Conservation (phyloP, 2,797 vertebrate genomes). For the Eremophila alpestris region DNA sequence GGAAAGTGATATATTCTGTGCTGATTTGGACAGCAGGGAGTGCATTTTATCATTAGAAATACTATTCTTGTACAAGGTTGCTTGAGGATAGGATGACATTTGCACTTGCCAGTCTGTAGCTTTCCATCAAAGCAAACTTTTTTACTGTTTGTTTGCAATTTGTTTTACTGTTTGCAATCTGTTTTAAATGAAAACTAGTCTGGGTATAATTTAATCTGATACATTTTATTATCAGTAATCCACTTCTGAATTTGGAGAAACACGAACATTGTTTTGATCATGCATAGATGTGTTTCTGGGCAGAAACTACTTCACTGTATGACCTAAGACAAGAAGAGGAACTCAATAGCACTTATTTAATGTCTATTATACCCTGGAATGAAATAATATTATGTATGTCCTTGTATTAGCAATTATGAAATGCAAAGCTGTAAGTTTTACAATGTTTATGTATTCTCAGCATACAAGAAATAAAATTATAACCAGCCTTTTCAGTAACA, state of each 20-base stretch:
- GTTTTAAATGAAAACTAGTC: background rate
- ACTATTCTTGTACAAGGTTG: constrained; percentile 2
- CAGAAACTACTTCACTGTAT: background rate
- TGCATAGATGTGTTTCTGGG: background rate
- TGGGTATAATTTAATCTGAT: background rate
- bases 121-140: background rate
- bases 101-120: background rate
- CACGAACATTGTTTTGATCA: background rate
- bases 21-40: background rate
- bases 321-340: background rate
- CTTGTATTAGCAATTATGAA: background rate
- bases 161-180: background rate
- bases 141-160: no score
- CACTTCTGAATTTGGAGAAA: background rate
- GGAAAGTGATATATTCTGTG: background rate
- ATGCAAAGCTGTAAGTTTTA: background rate
- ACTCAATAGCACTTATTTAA: background rate
- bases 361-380: background rate
- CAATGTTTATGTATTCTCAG: background rate
- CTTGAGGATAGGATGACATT: background rate
- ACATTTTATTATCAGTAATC: background rate
- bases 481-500: background rate
- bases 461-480: background rate
- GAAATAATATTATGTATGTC: background rate
- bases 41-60: constrained; percentile 27